Evolutionary conservation across 2,797 vertebrate species (phyloP).

Genomic region (Nyctalus aviator): DNA sequence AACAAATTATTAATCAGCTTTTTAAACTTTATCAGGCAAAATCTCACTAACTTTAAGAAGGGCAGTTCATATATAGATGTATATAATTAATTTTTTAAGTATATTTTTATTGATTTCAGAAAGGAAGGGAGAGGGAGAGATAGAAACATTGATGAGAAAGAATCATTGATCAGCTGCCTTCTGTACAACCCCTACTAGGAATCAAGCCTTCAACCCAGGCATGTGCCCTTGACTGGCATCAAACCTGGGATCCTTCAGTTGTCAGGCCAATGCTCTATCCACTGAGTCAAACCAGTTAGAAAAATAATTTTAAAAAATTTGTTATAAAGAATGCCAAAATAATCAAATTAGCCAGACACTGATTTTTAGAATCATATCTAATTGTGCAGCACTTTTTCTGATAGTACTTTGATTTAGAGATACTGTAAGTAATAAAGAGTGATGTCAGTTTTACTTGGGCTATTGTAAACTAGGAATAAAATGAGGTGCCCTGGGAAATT

Average conservation of each 20-base stretch:
- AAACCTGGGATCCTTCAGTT: too few species aligned
- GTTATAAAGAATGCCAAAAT: constrained; percentile 60
- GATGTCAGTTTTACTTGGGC: neutral
- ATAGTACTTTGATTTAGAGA: constrained; percentile 35
- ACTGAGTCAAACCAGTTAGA: too few species aligned
- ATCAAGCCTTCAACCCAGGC: too few species aligned
- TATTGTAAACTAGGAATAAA: constrained; percentile 23
- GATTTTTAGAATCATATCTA: constrained; percentile 63
- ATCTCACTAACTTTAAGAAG: neutral
- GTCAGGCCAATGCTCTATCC: too few species aligned
- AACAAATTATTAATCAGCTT: neutral
- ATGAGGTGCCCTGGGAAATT: neutral
- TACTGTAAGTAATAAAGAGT: constrained; percentile 1
- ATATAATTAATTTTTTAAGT: neutral
- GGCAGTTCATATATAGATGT: neutral
- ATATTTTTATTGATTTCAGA: too few species aligned
- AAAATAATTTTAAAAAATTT: neutral
- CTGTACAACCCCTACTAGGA: too few species aligned
- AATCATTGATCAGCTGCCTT: too few species aligned
- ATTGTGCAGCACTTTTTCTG: constrained; percentile 29
- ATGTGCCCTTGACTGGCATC: too few species aligned
- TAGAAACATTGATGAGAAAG: too few species aligned
- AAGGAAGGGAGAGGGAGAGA: too few species aligned
- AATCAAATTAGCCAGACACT: constrained; percentile 34
- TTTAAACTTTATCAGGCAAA: neutral